Evolutionary conservation across 2,888 invertebrate genomes (phyloP).

Genomic region (Patella ulyssiponensis): DNA sequence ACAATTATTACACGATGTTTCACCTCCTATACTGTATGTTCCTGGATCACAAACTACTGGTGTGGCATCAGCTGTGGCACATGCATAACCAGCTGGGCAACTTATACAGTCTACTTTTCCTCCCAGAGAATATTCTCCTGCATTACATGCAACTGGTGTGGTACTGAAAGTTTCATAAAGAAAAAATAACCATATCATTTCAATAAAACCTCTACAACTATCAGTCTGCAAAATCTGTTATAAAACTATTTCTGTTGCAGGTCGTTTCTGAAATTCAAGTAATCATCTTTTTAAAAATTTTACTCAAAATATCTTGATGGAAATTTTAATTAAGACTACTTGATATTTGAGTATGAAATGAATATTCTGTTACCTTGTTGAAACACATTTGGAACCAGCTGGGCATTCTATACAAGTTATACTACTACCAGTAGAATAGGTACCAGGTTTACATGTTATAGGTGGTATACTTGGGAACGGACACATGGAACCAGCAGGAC

Average conservation of each 20-base stretch:
- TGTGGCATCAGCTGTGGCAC: constrained; percentile 36
- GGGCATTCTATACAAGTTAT: constrained; percentile 59
- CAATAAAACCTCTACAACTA: too few species aligned
- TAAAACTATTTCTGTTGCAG: too few species aligned
- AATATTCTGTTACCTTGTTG: constrained; percentile 34
- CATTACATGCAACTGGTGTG: constrained; percentile 40
- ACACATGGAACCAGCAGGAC: constrained; percentile 59
- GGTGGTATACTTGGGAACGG: constrained; percentile 48
- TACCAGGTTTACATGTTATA: constrained; percentile 55
- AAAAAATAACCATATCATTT: too few species aligned
- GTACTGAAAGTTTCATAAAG: constrained; percentile 32
- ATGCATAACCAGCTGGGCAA: constrained; percentile 55
- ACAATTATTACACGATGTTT: constrained; percentile 52
- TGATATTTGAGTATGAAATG: too few species aligned
- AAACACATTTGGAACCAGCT: constrained; percentile 57
- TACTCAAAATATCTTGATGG: too few species aligned
- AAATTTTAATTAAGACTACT: too few species aligned
- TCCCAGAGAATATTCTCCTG: constrained; percentile 50
- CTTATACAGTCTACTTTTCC: constrained; percentile 46
- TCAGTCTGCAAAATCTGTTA: too few species aligned
- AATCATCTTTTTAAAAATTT: too few species aligned
- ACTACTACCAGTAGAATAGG: constrained; percentile 53
- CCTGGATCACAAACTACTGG: constrained; percentile 54
- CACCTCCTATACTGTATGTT: constrained; percentile 52
- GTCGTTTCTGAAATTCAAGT: too few species aligned